Evolutionary conservation across 2,113 vertebrate genomes (phyloP), one percentile per base, ranked within the genome.

Genomic region (Empidonax traillii): DNA sequence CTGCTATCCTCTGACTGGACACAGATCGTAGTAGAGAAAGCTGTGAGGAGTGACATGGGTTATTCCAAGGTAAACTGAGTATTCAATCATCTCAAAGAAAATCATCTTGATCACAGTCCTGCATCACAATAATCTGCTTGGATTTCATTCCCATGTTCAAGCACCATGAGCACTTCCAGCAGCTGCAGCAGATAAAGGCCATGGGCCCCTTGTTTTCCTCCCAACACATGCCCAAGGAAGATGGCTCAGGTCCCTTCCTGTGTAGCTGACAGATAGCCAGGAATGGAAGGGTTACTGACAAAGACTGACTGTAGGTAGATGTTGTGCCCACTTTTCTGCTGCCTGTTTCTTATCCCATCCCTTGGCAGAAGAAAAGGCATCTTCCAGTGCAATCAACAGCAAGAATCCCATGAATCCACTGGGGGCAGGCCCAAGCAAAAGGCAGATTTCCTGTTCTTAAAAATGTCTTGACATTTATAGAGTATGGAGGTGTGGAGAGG

Each of bases 71-170:
- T 43, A 94, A 81, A 81, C 23, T 14, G 30, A 78, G 15, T 21
- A 59, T 91, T 92, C 56, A 62, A n/a, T 5, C 5, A 41, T 7
- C 30, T 80, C 21, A 56, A 33, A 2, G 8, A 23, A 76, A 80
- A 65, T 56, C 6, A 52, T 59, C 44, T 52, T 0, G 0, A 9
- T 19, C 3, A 0, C 3, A 4, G 8, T 12, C 35, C 43, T 77
- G 15, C 14, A 43, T 27, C n/a, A 83, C 74, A 88, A 67, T 53
- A 79, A 72, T 51, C 12, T 47, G 31, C 24, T 37, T 55, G 39
- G 17, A 44, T 79, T 92, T 93, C 71, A 67, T 83, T 85, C 52
- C 28, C 6, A 1, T 24, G 31, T 77, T 37, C 59, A 44, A 1
- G 23, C 15, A 37, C n/a, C n/a, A 15, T 3, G 7, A 47, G 19